Percentiles rank a stretch among this genome's conserved stretches.
Evolutionary conservation across 2,113 vertebrate species (phyloP).

Genomic region (Oxygymnocypris stewartii): DNA sequence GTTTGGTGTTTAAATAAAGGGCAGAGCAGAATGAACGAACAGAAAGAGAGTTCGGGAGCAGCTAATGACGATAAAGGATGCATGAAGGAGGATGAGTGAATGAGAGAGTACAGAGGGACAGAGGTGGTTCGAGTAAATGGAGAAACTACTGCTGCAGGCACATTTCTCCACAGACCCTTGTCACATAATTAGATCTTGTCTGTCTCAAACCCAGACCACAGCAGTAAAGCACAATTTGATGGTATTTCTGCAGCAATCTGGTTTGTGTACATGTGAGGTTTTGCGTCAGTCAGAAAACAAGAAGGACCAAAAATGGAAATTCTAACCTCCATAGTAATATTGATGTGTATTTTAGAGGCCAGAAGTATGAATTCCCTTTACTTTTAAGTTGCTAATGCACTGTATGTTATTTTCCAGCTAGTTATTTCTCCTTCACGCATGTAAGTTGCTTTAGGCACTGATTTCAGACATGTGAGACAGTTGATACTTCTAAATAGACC

Average conservation of each 20-base stretch:
- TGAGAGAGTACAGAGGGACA: neutral
- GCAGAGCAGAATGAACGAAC: neutral
- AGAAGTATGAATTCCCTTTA: neutral
- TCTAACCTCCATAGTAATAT: neutral
- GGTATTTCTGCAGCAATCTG: slow-evolving; percentile 25
- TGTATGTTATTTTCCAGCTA: neutral
- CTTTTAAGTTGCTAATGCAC: neutral
- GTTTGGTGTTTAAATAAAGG: slow-evolving; percentile 37
- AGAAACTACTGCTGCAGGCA: slow-evolving; percentile 19
- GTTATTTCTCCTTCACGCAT: neutral
- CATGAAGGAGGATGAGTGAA: slow-evolving; percentile 2
- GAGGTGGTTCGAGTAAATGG: neutral
- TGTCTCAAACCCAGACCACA: slow-evolving; percentile 28
- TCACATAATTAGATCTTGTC: slow-evolving; percentile 47
- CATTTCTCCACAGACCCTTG: slow-evolving; percentile 28
- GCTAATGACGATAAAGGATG: neutral
- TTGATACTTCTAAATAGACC: too few species aligned
- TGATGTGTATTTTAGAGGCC: neutral
- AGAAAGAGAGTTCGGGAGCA: neutral
- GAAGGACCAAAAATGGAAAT: neutral
- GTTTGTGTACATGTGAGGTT: neutral
- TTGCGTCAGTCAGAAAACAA: slow-evolving; percentile 11
- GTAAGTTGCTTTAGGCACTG: neutral
- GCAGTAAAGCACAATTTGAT: slow-evolving; percentile 23
- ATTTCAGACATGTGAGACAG: neutral